A percentile compares a stretch with the other conserved stretches of the same genome.
Evolutionary conservation across 2,113 vertebrate species (phyloP).

Genomic region (Rhegmatorhina hoffmannsi): DNA sequence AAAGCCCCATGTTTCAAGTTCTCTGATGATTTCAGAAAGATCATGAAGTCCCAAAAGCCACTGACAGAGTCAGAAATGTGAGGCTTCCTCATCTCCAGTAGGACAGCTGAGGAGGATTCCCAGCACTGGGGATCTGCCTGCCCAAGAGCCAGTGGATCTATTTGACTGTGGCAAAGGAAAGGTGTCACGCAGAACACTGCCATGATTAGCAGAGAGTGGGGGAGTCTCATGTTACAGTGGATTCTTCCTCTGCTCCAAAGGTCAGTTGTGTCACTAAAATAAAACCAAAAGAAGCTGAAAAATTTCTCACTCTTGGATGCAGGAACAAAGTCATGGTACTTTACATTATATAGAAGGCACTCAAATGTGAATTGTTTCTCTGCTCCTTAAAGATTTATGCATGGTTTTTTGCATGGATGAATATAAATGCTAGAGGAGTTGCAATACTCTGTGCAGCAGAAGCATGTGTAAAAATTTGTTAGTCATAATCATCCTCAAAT

Average conservation of each 20-base stretch:
- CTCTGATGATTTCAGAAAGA: slow-evolving; percentile 88
- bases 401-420: background rate
- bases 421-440: background rate
- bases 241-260: slow-evolving; percentile 55
- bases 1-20: slow-evolving; percentile 87
- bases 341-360: background rate
- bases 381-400: background rate
- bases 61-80: slow-evolving; percentile 88
- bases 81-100: slow-evolving; percentile 90
- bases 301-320: background rate
- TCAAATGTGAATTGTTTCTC: background rate
- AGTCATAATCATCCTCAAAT: background rate
- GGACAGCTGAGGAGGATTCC: slow-evolving; percentile 87
- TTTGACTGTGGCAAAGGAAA: slow-evolving; percentile 76
- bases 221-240: slow-evolving; percentile 66
- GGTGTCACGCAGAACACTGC: slow-evolving; percentile 69
- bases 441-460: background rate
- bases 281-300: slow-evolving; percentile 20
- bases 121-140: slow-evolving; percentile 88
- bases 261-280: slow-evolving; percentile 73
- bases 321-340: background rate
- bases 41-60: slow-evolving; percentile 94
- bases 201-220: slow-evolving; percentile 76
- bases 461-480: background rate
- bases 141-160: slow-evolving; percentile 82